phyloP scores from a whole-genome alignment of 2,888 invertebrate species.

The Drosophila diplacantha region DNA sequence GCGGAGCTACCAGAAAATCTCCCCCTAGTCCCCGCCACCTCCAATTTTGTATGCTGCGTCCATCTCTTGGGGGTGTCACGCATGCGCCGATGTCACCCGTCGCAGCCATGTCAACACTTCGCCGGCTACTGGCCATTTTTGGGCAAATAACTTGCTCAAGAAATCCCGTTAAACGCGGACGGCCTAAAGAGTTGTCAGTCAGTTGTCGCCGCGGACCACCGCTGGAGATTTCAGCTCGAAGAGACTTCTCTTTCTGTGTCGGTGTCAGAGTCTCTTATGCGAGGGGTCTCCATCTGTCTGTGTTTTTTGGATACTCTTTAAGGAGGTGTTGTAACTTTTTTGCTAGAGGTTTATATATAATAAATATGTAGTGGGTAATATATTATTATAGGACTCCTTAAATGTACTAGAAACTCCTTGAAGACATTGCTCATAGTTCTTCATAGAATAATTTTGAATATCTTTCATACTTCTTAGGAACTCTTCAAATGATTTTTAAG shows the following conservation, averaged over 20 bases:
- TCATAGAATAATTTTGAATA: background rate
- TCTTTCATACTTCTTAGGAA: background rate
- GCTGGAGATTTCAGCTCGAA: conserved; percentile 38
- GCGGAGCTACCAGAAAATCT: background rate
- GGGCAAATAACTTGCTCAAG: conserved; percentile 67
- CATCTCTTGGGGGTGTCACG: conserved; percentile 57
- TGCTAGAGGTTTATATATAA: accelerated
- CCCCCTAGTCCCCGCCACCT: background rate
- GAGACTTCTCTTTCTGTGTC: conserved; percentile 12
- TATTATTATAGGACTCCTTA: too few relatives aligned
- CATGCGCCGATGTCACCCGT: conserved; percentile 68
- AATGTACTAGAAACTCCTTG: background rate
- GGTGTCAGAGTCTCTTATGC: conserved; percentile 10
- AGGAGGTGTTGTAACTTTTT: too few relatives aligned
- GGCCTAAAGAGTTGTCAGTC: conserved; percentile 68
- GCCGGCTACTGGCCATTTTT: conserved; percentile 61
- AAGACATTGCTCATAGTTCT: background rate
- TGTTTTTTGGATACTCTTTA: conserved; percentile 2
- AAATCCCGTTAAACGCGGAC: conserved; percentile 37
- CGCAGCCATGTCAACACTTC: conserved; percentile 47
- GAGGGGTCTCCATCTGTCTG: conserved; percentile 19
- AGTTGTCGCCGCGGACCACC: conserved; percentile 63
- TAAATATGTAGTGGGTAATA: background rate
- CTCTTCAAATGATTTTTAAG: background rate
- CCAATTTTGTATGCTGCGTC: background rate